phyloP scores from a whole-genome alignment of 1,140 invertebrate genomes.

The Heliothis subflexa region DNA sequence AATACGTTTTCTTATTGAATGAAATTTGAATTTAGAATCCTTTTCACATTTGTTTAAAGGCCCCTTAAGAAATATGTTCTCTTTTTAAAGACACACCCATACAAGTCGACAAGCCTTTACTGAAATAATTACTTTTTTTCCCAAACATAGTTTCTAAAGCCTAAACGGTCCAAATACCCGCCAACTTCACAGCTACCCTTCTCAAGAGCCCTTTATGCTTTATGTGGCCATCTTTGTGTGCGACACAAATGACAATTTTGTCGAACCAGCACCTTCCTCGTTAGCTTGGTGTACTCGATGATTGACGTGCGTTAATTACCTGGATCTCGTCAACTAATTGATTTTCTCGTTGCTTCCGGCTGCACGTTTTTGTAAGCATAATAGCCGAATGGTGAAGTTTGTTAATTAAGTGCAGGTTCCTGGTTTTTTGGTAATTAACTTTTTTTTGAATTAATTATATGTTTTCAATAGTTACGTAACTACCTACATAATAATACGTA shows the following conservation, averaged over 20 bases:
- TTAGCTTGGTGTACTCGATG: neutral
- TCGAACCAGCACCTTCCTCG: neutral
- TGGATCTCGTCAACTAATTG: slow-evolving; percentile 39
- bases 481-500: too few species aligned
- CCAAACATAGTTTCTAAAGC: too few species aligned
- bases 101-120: too few species aligned
- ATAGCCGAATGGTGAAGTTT: neutral
- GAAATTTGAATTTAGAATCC: too few species aligned
- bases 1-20: too few species aligned
- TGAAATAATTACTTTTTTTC: too few species aligned
- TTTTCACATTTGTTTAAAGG: too few species aligned
- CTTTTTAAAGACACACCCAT: neutral
- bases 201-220: slow-evolving; percentile 12
- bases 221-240: slow-evolving; percentile 21
- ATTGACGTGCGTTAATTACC: slow-evolving; percentile 36
- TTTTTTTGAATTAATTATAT: neutral
- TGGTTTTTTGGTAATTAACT: neutral
- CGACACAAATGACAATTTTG: slow-evolving; percentile 25
- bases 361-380: slow-evolving; percentile 14
- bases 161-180: neutral
- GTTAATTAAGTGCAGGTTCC: neutral
- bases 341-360: slow-evolving; percentile 28
- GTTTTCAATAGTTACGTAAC: too few species aligned
- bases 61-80: neutral
- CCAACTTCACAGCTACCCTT: slow-evolving; percentile 13